Conservation (phyloP, 2,797 vertebrate species). For the Apogon talboti region DNA sequence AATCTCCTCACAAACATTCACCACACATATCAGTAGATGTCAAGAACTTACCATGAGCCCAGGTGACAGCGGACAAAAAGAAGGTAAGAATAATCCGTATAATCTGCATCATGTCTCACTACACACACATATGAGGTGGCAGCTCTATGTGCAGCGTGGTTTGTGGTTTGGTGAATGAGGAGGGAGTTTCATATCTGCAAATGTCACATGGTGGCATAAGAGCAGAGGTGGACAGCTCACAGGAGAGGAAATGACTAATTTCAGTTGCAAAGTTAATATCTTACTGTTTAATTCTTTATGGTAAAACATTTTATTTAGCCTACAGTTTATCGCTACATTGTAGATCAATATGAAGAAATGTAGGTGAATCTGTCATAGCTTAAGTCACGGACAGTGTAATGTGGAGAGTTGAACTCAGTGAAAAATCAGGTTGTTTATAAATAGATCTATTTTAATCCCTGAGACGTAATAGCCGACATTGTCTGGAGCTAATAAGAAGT, state of each 20-base stretch:
- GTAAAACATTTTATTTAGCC: too few species aligned
- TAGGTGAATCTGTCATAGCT: too few species aligned
- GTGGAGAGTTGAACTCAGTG: too few species aligned
- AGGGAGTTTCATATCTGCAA: constrained; percentile 47
- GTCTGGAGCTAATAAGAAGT: constrained; percentile 12
- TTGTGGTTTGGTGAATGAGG: not conserved
- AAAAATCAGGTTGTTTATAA: too few species aligned
- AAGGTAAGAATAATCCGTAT: constrained; percentile 7
- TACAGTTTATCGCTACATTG: too few species aligned
- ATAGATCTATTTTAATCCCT: too few species aligned
- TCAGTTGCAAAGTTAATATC: not conserved
- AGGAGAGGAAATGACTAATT: constrained; percentile 24
- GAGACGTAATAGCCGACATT: not conserved
- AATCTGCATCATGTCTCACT: constrained; percentile 39
- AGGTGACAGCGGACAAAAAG: constrained; percentile 5
- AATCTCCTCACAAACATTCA: not conserved
- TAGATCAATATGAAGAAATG: too few species aligned
- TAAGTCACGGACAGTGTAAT: too few species aligned
- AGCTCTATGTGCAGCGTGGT: rapidly evolving
- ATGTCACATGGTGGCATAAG: not conserved
- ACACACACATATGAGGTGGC: not conserved
- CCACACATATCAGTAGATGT: not conserved
- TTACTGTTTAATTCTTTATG: too few species aligned
- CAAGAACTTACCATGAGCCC: constrained; percentile 27
- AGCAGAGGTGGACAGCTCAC: rapidly evolving